Conservation (phyloP, 2,888 invertebrate species). For the Lissonota sp. region DNA sequence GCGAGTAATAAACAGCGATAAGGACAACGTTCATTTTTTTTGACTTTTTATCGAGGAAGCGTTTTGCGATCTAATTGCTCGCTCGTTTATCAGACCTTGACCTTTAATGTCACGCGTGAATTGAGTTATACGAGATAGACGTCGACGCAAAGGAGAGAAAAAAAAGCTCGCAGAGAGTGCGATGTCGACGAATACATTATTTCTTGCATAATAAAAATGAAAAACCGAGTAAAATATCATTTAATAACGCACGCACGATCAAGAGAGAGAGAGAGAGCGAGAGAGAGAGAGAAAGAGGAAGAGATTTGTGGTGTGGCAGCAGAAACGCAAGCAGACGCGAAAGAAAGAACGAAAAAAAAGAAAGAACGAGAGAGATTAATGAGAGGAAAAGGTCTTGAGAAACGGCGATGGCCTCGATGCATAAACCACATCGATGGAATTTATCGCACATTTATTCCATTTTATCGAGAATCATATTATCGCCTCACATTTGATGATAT, state of each 20-base stretch:
- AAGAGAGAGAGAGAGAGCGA: neutral
- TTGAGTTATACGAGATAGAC: conserved; percentile 20
- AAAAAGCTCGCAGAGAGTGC: neutral
- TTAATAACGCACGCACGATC: neutral
- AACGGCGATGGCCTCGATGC: conserved; percentile 19
- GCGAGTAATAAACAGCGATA: neutral
- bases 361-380: neutral
- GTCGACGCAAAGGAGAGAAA: neutral
- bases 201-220: conserved; percentile 24
- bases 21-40: neutral
- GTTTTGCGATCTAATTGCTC: conserved; percentile 40
- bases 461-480: neutral
- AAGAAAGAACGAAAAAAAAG: conserved; percentile 1
- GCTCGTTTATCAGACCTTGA: conserved; percentile 53
- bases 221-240: conserved; percentile 15
- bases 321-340: conserved; percentile 15
- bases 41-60: conserved; percentile 31
- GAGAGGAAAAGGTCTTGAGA: neutral
- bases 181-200: conserved; percentile 11
- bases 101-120: conserved; percentile 37
- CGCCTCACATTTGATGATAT: too few relatives aligned
- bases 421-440: conserved; percentile 7
- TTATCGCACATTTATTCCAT: conserved; percentile 8
- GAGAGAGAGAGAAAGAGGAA: neutral
- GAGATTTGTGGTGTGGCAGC: neutral